phyloP scores from a whole-genome alignment of 2,113 vertebrate species.

The Myotis davidii region DNA sequence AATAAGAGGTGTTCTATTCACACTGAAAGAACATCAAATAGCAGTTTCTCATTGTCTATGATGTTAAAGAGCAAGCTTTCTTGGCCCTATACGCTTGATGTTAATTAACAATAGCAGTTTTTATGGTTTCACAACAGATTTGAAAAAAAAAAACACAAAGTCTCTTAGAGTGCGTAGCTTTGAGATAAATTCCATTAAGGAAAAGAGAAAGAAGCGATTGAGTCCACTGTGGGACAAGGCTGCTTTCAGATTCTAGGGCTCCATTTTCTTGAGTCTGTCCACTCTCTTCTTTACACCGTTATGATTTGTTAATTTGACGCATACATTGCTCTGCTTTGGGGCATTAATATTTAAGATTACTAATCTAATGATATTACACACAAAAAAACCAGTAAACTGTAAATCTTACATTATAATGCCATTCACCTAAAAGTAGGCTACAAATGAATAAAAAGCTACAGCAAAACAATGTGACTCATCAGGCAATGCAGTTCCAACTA shows the following conservation, averaged over 20 bases:
- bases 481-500: background rate
- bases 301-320: background rate
- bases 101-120: conserved; percentile 26
- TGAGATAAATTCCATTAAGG: background rate
- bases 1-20: background rate
- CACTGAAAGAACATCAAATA: background rate
- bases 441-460: conserved; percentile 29
- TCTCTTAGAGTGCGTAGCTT: background rate
- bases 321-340: background rate
- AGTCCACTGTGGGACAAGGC: background rate
- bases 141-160: background rate
- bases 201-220: conserved; percentile 5
- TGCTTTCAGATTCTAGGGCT: background rate
- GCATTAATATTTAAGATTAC: conserved; percentile 1
- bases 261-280: background rate
- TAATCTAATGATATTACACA: background rate
- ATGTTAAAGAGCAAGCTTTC: conserved; percentile 9
- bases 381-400: background rate
- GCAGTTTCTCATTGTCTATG: background rate
- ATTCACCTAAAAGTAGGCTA: background rate
- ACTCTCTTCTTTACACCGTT: background rate
- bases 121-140: background rate
- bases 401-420: background rate
- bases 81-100: background rate
- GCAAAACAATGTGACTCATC: conserved; percentile 16